Base-by-base conservation (phyloP, 1,140 invertebrate species). In the Drosophila obscura region DNA sequence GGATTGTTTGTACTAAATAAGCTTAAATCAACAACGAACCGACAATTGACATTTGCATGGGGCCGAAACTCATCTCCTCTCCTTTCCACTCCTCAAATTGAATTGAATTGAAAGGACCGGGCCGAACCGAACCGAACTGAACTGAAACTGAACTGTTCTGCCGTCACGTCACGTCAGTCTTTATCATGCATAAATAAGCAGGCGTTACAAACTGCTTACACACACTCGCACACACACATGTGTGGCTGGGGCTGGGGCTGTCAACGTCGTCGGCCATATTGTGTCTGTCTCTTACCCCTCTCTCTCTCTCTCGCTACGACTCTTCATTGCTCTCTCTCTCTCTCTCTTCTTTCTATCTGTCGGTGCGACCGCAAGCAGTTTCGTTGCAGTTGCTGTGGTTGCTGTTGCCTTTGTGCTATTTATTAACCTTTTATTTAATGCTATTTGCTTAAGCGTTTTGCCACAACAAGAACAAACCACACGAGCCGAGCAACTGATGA, bases 361-460 rank as follows among this genome's bases (percentile, higher is more conserved):
- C 31, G 9, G 31, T 60, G 41, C 39, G 26, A 75, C 65, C 67
- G 73, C 81, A 77, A 44, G 57, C 73, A 79, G 59, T 35, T 61
- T 35, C 19, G 31, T 11, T 35, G 31, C 31, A 11, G 9, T 35
- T 11, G 31, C 31, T 2, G 19, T n/a, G n/a, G 5, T 8, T 31
- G 28, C 28, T 9, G 31, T 35, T 35, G 9, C 64, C 49, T 72
- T 63, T 81, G 75, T 88, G 71, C 83, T 83, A 81, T 87, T 87
- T 87, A 87, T 88, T 87, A 87, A 87, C 83, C 82, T 87, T 87
- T 88, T 88, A 88, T 88, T 88, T 72, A 88, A 79, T 83, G 71
- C 66, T 83, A 88, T 87, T 87, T 87, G 84, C 72, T 88, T 83
- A 87, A 77, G 66, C 66, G 80, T 79, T 79, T 64, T 60, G 57